These are phyloP conservation scores for Machimus rusticus DNA, from an alignment of 2,888 invertebrate genomes.

Conservation along the genomic window DNA sequence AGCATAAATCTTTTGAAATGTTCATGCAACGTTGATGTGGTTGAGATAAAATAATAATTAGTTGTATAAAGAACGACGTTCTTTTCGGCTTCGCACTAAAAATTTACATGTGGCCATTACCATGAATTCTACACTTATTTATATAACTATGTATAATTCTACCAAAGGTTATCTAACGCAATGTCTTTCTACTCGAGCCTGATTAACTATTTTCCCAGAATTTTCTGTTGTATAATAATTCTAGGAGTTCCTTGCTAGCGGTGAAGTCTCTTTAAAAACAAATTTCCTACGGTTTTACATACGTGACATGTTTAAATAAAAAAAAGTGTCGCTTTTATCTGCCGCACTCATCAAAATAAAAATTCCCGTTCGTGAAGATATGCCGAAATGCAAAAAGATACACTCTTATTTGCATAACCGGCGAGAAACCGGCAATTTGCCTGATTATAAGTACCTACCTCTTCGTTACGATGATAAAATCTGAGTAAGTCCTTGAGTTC, in stretches of 20 bases:
- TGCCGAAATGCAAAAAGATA: neutral
- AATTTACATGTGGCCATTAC: too few species aligned
- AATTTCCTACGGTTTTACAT: neutral
- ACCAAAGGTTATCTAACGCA: neutral
- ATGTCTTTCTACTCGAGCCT: neutral
- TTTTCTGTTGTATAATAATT: neutral
- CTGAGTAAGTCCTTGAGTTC: neutral
- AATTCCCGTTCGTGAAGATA: neutral
- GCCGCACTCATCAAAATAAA: neutral
- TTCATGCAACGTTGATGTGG: too few species aligned
- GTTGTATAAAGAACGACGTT: too few species aligned
- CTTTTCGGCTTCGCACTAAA: too few species aligned
- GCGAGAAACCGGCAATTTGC: neutral
- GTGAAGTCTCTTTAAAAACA: neutral
- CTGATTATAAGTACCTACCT: neutral
- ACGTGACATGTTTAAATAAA: neutral
- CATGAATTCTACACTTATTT: neutral
- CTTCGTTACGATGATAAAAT: neutral
- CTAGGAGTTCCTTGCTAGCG: neutral
- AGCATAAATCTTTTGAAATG: too few species aligned
- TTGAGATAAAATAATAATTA: too few species aligned
- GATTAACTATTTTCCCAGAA: neutral
- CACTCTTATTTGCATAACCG: neutral
- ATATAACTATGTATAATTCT: neutral
- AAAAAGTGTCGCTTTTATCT: neutral